phyloP scores from a whole-genome alignment of 2,888 invertebrate species.

The Drosophila mulleri region DNA sequence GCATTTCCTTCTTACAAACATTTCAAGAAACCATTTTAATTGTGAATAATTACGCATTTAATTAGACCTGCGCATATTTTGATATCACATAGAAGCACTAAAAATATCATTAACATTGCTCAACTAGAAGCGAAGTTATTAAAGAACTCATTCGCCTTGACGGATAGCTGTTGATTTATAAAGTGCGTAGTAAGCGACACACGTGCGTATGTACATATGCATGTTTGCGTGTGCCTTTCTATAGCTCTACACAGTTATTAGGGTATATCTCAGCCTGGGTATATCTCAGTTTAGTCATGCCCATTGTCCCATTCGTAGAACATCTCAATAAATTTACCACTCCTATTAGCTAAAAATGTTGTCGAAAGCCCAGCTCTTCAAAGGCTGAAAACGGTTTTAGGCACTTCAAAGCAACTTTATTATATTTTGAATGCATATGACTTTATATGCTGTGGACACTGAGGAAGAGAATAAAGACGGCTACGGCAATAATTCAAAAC shows the following conservation, averaged over 20 bases:
- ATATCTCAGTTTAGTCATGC: neutral
- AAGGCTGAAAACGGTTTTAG: neutral
- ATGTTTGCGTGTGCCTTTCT: neutral
- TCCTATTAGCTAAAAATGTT: neutral
- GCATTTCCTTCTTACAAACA: too few relatives aligned
- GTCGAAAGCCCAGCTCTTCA: neutral
- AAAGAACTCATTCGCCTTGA: neutral
- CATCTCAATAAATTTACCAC: neutral
- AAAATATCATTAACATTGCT: neutral
- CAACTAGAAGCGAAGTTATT: neutral
- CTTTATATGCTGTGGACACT: neutral
- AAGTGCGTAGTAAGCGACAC: conserved; percentile 1
- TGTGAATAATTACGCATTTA: neutral
- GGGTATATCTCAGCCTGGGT: neutral
- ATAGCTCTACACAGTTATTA: neutral
- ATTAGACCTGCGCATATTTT: neutral
- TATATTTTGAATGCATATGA: neutral
- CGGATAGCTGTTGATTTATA: neutral
- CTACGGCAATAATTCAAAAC: conserved; percentile 1
- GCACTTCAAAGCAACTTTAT: neutral
- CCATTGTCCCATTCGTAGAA: neutral
- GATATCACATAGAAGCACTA: neutral
- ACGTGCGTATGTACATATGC: neutral
- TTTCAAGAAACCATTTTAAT: neutral
- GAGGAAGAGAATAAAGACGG: conserved; percentile 5